A percentile compares a stretch with the other conserved stretches of the same genome.
These are phyloP conservation scores for Scophthalmus maximus DNA, from an alignment of 2,113 vertebrate genomes.

Conservation along the genomic window DNA sequence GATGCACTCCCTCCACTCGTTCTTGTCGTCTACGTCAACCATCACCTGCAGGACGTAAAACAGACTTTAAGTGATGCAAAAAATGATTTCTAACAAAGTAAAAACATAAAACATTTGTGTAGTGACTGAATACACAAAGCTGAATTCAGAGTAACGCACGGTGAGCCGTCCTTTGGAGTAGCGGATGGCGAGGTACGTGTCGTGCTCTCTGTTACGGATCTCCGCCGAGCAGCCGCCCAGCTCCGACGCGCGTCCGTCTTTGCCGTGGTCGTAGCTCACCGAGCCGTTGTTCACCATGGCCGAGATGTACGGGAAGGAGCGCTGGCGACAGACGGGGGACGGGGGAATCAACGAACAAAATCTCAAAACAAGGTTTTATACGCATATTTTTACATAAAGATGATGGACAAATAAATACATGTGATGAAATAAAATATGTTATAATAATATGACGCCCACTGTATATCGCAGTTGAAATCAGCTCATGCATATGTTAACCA, in stretches of 20 bases:
- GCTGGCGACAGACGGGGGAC: constrained; percentile 77
- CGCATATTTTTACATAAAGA: background rate
- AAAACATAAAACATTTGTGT: no score
- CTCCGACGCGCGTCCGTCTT: constrained; percentile 92
- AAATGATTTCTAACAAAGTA: no score
- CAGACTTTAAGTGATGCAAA: background rate
- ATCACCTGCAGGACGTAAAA: constrained; percentile 85
- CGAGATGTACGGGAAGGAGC: constrained; percentile 94
- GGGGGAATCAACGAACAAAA: background rate
- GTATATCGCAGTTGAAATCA: background rate
- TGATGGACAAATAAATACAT: background rate
- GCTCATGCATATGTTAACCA: background rate
- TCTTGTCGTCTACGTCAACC: constrained; percentile 94
- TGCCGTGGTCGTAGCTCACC: constrained; percentile 93
- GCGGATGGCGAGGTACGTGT: constrained; percentile 96
- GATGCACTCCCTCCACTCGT: constrained; percentile 97
- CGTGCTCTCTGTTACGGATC: constrained; percentile 92
- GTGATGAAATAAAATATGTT: background rate
- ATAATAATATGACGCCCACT: background rate
- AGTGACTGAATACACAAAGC: no score
- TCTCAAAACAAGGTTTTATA: background rate
- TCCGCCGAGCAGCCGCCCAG: constrained; percentile 94
- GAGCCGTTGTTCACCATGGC: constrained; percentile 98
- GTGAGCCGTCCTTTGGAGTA: constrained; percentile 96
- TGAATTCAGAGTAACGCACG: constrained; percentile 81